Evolutionary conservation across 2,888 invertebrate species (phyloP).

Genomic region (Entomobrya multifasciata): DNA sequence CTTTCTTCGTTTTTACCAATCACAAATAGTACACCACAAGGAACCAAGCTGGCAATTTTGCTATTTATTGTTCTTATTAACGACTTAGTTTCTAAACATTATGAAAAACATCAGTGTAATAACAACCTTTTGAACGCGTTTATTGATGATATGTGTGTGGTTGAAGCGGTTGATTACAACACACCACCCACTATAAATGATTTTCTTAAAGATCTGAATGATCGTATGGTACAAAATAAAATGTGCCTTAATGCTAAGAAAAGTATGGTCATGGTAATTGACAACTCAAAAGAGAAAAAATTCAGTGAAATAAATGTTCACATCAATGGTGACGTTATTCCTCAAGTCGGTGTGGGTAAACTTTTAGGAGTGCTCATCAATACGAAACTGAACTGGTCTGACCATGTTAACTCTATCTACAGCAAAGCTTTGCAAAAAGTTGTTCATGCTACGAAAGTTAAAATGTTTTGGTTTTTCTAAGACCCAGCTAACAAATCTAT

Average conservation of each 20-base stretch:
- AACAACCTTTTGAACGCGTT: no score
- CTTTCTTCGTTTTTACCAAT: neutral
- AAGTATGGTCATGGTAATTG: constrained; percentile 42
- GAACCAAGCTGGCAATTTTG: neutral
- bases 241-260: constrained; percentile 41
- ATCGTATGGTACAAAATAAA: neutral
- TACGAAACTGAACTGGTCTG: constrained; percentile 30
- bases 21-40: neutral
- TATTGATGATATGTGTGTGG: no score
- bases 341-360: neutral
- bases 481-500: constrained; percentile 4
- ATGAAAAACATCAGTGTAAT: no score
- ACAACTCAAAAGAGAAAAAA: constrained; percentile 27
- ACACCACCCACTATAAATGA: neutral
- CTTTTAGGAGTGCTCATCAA: constrained; percentile 30
- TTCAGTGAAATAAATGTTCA: constrained; percentile 14
- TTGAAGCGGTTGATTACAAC: no score
- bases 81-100: no score
- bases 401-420: constrained; percentile 14
- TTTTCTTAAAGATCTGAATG: neutral
- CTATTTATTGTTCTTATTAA: no score
- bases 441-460: constrained; percentile 26
- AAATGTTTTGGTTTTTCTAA: neutral
- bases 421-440: neutral
- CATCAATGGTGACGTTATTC: neutral